phyloP scores from a whole-genome alignment of 1,140 invertebrate species.

The Heliconius congener region DNA sequence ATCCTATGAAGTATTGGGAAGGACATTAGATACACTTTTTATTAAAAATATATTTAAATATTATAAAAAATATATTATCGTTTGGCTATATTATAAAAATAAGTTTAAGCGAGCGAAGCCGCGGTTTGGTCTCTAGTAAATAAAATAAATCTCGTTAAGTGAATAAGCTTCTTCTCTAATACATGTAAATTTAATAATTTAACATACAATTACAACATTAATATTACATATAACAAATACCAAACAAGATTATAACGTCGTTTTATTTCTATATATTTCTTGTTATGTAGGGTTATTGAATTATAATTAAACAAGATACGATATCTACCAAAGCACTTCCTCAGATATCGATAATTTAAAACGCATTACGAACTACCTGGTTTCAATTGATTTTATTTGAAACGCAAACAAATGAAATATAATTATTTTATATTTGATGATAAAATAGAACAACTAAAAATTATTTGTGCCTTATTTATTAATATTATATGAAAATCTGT shows the following conservation, averaged over 20 bases:
- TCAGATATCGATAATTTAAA: conserved; percentile 15
- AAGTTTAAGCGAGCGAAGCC: no score
- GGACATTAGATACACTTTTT: no score
- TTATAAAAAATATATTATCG: no score
- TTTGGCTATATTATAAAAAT: no score
- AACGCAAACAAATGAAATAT: background rate
- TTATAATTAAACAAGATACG: conserved; percentile 15
- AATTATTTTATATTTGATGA: no score
- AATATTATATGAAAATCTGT: no score
- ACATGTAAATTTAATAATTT: background rate
- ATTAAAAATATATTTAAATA: no score
- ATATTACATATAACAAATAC: background rate
- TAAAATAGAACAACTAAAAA: no score
- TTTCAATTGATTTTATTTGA: background rate
- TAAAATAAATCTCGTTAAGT: background rate
- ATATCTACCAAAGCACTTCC: conserved; percentile 9
- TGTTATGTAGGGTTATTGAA: conserved; percentile 15
- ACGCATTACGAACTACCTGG: background rate
- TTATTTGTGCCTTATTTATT: no score
- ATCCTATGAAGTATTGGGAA: no score
- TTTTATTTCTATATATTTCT: conserved; percentile 11
- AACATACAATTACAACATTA: background rate
- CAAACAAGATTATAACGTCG: background rate
- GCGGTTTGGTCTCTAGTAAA: no score
- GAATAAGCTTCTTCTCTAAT: background rate